These are phyloP conservation scores for Onychomys torridus DNA, from an alignment of 2,797 vertebrate species.

Conservation along the genomic window DNA sequence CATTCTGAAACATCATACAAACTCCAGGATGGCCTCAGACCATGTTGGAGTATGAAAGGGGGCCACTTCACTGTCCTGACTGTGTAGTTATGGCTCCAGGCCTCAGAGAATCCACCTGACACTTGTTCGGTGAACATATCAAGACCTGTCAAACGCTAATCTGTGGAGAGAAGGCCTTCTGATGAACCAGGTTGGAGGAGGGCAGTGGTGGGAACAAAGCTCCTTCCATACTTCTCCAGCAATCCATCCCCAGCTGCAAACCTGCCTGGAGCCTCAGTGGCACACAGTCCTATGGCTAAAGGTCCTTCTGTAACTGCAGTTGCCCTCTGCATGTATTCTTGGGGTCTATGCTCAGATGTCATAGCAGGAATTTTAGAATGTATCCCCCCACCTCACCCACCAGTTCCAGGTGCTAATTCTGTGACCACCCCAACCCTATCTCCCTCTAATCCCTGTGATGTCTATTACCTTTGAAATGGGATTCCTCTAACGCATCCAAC, in stretches of 20 bases:
- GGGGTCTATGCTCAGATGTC: background rate
- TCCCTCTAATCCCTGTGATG: background rate
- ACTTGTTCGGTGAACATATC: background rate
- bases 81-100: background rate
- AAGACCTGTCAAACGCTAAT: background rate
- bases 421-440: rapidly evolving
- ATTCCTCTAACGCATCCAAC: background rate
- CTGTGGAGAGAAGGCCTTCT: background rate
- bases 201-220: background rate
- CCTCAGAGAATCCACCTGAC: background rate
- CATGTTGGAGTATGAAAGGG: background rate
- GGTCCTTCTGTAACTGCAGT: background rate
- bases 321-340: background rate
- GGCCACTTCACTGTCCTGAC: background rate
- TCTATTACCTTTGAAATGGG: background rate
- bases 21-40: background rate
- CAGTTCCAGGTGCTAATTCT: background rate
- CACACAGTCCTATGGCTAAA: background rate
- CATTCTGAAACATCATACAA: background rate
- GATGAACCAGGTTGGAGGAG: too few relatives aligned
- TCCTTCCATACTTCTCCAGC: background rate
- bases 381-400: too few relatives aligned
- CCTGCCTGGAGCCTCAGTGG: background rate
- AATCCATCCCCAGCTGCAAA: background rate
- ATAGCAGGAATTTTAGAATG: background rate